Percentiles rank a stretch among this genome's conserved stretches.
phyloP scores from a whole-genome alignment of 2,888 invertebrate genomes.

The Eupithecia inturbata region DNA sequence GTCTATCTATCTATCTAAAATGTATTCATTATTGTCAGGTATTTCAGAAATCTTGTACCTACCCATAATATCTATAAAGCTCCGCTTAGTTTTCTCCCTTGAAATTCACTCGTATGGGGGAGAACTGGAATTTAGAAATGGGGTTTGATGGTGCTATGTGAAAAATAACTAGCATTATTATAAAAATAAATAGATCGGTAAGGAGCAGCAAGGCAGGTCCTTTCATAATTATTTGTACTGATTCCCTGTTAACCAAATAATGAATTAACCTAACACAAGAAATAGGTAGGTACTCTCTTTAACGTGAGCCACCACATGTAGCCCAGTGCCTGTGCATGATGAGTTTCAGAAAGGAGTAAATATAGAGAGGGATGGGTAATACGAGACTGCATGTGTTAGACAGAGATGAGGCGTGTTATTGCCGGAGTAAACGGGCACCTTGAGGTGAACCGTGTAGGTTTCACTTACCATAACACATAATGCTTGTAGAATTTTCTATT shows the following conservation, averaged over 20 bases:
- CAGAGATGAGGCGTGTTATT: slow-evolving; percentile 52
- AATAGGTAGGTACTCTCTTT: neutral
- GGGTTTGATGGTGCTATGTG: neutral
- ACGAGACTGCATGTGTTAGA: slow-evolving; percentile 35
- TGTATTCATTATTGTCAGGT: too few relatives aligned
- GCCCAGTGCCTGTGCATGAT: slow-evolving; percentile 49
- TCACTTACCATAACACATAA: slow-evolving; percentile 14
- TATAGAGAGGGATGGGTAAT: slow-evolving; percentile 45
- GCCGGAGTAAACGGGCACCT: slow-evolving; percentile 52
- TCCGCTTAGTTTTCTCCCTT: too few relatives aligned
- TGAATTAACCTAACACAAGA: slow-evolving; percentile 6
- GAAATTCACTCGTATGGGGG: too few relatives aligned
- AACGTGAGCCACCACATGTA: slow-evolving; percentile 4
- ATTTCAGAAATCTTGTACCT: too few relatives aligned
- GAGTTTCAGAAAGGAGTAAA: slow-evolving; percentile 50
- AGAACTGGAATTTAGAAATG: neutral
- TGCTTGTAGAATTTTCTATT: neutral
- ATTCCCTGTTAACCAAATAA: slow-evolving; percentile 1
- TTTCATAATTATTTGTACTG: neutral
- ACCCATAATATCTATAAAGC: too few relatives aligned
- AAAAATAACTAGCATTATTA: neutral
- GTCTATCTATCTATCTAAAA: too few relatives aligned
- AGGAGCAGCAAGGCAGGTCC: neutral
- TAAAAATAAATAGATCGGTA: neutral
- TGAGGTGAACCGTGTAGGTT: slow-evolving; percentile 47